These are phyloP conservation scores for Perodicticus potto DNA, from an alignment of 2,797 vertebrate species.

Conservation along the genomic window DNA sequence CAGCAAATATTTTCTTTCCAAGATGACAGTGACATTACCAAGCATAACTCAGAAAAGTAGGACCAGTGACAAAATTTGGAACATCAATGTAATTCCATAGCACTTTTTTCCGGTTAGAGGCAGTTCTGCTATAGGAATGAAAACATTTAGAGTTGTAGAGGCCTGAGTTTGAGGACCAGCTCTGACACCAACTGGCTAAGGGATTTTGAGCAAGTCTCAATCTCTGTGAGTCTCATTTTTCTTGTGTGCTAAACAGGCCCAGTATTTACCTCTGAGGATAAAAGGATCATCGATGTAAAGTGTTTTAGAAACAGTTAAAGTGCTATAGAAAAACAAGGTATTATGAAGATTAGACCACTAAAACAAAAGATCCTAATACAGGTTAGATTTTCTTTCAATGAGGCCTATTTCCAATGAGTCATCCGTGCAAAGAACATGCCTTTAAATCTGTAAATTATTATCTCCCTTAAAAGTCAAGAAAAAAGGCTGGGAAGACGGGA, in stretches of 20 bases:
- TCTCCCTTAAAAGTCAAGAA: constrained; percentile 44
- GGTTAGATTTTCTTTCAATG: background rate
- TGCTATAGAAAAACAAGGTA: background rate
- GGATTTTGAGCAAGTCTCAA: constrained; percentile 31
- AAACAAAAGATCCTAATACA: background rate
- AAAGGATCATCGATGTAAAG: constrained; percentile 3
- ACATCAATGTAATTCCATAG: background rate
- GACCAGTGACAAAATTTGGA: background rate
- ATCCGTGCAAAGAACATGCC: background rate
- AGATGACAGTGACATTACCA: background rate
- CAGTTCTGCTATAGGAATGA: background rate
- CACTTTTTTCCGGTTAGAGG: background rate
- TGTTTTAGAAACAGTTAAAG: constrained; percentile 12
- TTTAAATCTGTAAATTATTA: constrained; percentile 59
- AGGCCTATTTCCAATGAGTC: background rate
- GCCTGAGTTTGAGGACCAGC: background rate
- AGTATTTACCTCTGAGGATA: background rate
- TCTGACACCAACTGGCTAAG: background rate
- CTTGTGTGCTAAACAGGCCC: background rate
- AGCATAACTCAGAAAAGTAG: background rate
- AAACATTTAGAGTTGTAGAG: background rate
- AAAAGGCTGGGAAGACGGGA: background rate
- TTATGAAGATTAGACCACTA: background rate
- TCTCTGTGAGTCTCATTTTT: background rate
- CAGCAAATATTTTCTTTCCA: background rate